Conservation (phyloP, 2,113 vertebrate genomes). For the Anser brachyrhynchus region DNA sequence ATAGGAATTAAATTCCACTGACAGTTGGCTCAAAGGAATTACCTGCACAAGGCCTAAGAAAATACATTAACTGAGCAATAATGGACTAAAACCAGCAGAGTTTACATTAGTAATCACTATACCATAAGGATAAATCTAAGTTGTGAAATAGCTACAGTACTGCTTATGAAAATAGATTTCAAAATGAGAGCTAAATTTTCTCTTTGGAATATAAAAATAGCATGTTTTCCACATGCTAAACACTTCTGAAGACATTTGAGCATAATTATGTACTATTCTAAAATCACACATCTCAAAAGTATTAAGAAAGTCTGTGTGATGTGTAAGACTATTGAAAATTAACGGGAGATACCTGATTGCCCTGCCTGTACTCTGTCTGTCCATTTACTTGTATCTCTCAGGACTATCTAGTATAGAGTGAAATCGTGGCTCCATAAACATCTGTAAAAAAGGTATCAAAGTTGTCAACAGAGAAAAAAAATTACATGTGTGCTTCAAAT, state of each 20-base stretch:
- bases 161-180: not conserved
- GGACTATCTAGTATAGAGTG: not conserved
- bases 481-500: not conserved
- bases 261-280: not conserved
- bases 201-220: not conserved
- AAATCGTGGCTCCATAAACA: not conserved
- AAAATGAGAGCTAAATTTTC: not conserved
- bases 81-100: not conserved
- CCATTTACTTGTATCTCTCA: not conserved
- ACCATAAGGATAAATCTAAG: not conserved
- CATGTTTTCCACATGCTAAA: not conserved
- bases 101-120: not conserved
- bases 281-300: not conserved
- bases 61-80: not conserved
- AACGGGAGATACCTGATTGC: not conserved
- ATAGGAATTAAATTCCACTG: not conserved
- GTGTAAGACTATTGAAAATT: not conserved
- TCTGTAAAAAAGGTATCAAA: not conserved
- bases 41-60: not conserved
- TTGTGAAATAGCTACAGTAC: not conserved
- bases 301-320: not conserved
- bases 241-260: not conserved
- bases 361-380: not conserved
- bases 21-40: not conserved
- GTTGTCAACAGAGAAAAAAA: not conserved